phyloP scores from a whole-genome alignment of 2,113 vertebrate species.

The Corythornis cristatus region DNA sequence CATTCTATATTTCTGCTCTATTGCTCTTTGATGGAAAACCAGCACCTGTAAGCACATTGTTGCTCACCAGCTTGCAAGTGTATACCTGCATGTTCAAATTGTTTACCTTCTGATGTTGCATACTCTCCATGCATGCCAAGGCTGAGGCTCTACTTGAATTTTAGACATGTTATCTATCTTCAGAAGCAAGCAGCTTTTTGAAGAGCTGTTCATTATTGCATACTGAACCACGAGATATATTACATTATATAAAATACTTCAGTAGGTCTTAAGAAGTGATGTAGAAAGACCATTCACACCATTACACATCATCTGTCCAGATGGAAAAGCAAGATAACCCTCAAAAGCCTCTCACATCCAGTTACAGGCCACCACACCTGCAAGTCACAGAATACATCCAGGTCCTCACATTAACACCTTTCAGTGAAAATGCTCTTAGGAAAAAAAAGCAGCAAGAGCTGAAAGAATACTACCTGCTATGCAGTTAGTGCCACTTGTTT shows the following conservation, averaged over 20 bases:
- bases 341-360: neutral
- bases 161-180: neutral
- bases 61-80: neutral
- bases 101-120: neutral
- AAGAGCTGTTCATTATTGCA: neutral
- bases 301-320: neutral
- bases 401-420: neutral
- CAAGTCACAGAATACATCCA: neutral
- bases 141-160: neutral
- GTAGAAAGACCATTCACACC: neutral
- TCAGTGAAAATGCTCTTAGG: neutral
- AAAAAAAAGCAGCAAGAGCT: neutral
- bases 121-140: rapidly evolving
- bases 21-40: neutral
- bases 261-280: neutral
- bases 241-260: neutral
- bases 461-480: neutral
- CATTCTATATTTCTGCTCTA: neutral
- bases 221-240: neutral
- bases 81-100: neutral
- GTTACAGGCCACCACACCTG: neutral
- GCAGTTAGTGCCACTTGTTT: neutral
- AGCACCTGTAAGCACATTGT: neutral
- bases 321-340: neutral
- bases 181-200: neutral